phyloP scores from a whole-genome alignment of 2,113 vertebrate species.

The Pygoscelis antarcticus region DNA sequence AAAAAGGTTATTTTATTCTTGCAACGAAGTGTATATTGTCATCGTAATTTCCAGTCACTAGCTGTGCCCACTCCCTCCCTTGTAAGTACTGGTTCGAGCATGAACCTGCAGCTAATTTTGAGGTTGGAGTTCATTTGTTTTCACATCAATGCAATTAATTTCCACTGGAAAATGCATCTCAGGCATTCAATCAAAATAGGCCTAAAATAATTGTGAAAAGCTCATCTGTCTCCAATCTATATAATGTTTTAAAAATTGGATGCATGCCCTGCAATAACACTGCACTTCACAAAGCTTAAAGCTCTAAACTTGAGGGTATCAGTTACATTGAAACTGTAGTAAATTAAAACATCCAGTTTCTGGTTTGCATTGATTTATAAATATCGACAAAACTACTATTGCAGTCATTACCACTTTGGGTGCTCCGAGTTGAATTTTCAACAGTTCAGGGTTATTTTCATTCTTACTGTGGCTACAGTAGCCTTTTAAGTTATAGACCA shows the following conservation, averaged over 20 bases:
- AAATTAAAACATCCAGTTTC: slow-evolving; percentile 64
- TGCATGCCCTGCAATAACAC: slow-evolving; percentile 62
- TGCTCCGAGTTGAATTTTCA: slow-evolving; percentile 49
- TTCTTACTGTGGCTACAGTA: slow-evolving; percentile 39
- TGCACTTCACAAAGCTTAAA: slow-evolving; percentile 59
- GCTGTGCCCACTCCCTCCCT: not conserved
- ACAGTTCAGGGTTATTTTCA: slow-evolving; percentile 42
- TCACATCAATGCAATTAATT: slow-evolving; percentile 74
- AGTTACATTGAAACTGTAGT: slow-evolving; percentile 44
- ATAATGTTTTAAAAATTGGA: slow-evolving; percentile 73
- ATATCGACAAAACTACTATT: slow-evolving; percentile 55
- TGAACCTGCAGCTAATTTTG: slow-evolving; percentile 69
- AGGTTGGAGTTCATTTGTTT: slow-evolving; percentile 73
- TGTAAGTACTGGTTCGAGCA: slow-evolving; percentile 2
- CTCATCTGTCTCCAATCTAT: slow-evolving; percentile 77
- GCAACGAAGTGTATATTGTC: not conserved
- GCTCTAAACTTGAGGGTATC: slow-evolving; percentile 54
- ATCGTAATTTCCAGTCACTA: not conserved
- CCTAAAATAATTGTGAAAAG: slow-evolving; percentile 69
- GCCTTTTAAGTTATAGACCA: slow-evolving; percentile 45
- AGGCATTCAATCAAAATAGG: slow-evolving; percentile 69
- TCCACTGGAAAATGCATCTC: slow-evolving; percentile 71
- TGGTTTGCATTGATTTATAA: slow-evolving; percentile 54
- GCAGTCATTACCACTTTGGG: slow-evolving; percentile 48
- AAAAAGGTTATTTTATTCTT: slow-evolving; percentile 31